A percentile compares a stretch with the other conserved stretches of the same genome.
These are phyloP conservation scores for Theocolax elegans DNA, from an alignment of 1,140 invertebrate species.

Conservation along the genomic window DNA sequence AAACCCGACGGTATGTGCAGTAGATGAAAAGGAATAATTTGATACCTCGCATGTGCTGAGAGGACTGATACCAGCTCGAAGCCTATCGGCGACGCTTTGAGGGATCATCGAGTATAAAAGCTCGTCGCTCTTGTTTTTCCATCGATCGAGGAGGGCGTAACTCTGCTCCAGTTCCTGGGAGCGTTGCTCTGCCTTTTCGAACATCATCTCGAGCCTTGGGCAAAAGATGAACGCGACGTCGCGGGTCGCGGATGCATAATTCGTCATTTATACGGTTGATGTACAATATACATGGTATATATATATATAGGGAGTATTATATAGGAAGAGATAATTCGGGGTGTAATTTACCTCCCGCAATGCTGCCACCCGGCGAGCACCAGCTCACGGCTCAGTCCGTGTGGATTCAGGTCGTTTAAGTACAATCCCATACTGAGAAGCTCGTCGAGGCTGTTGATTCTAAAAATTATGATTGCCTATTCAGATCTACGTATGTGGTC, in stretches of 20 bases:
- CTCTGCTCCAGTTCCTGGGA: constrained; percentile 79
- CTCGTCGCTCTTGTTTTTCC: constrained; percentile 88
- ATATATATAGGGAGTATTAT: no score
- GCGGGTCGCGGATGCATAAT: no score
- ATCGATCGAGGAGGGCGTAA: constrained; percentile 78
- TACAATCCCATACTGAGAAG: constrained; percentile 81
- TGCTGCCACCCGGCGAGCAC: constrained; percentile 89
- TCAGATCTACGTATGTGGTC: no score
- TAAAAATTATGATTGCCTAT: no score
- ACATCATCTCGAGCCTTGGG: constrained; percentile 79
- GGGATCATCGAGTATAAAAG: constrained; percentile 95
- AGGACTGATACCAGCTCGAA: constrained; percentile 77
- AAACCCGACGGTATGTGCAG: no score
- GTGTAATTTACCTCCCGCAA: constrained; percentile 74
- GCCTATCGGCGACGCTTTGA: constrained; percentile 76
- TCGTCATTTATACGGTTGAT: no score
- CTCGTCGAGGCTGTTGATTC: constrained; percentile 86
- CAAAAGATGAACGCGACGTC: no score
- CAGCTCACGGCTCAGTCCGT: constrained; percentile 86
- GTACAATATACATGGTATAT: no score
- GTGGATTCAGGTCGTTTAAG: constrained; percentile 87
- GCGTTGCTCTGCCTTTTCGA: constrained; percentile 82
- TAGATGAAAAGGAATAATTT: no score
- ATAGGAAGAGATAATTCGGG: not conserved
- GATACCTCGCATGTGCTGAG: constrained; percentile 81